Conservation (phyloP, 2,797 vertebrate genomes). For the Microchirus variegatus region DNA sequence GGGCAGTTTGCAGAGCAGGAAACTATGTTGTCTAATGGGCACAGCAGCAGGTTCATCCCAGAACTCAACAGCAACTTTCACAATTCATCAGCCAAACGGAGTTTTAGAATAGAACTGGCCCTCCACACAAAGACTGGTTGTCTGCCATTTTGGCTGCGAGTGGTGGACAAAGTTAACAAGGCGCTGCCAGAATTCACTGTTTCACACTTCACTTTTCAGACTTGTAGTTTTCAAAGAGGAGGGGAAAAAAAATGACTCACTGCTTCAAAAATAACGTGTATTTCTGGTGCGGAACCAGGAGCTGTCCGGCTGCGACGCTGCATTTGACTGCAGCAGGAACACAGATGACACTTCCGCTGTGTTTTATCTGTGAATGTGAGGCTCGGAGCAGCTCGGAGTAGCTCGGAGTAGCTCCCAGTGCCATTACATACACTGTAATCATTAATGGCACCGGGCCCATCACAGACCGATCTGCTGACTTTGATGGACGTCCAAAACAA, state of each 20-base stretch:
- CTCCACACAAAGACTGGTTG: slow-evolving; percentile 68
- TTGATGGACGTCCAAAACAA: slow-evolving; percentile 70
- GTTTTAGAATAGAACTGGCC: slow-evolving; percentile 73
- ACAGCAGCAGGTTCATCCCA: slow-evolving; percentile 59
- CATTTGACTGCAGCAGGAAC: neutral
- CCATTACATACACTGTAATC: slow-evolving; percentile 32
- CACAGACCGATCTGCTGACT: slow-evolving; percentile 38
- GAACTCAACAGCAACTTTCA: slow-evolving; percentile 62
- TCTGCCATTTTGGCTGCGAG: slow-evolving; percentile 69
- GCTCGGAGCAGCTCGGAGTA: slow-evolving; percentile 8
- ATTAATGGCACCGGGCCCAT: slow-evolving; percentile 46
- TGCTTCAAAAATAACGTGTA: slow-evolving; percentile 23
- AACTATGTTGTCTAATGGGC: slow-evolving; percentile 71
- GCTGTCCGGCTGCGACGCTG: slow-evolving; percentile 1
- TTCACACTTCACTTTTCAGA: slow-evolving; percentile 61
- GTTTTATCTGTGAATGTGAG: slow-evolving; percentile 7
- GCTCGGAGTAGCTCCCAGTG: slow-evolving; percentile 28
- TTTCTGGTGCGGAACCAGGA: slow-evolving; percentile 22
- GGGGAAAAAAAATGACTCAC: slow-evolving; percentile 26
- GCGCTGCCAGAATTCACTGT: slow-evolving; percentile 51
- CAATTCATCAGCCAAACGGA: slow-evolving; percentile 67
- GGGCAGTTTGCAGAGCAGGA: slow-evolving; percentile 64
- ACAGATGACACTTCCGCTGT: slow-evolving; percentile 10
- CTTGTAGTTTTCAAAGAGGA: slow-evolving; percentile 27
- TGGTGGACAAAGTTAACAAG: slow-evolving; percentile 56